Evolutionary conservation across 2,113 vertebrate genomes (phyloP).

Genomic region (Microcebus griseorufus): DNA sequence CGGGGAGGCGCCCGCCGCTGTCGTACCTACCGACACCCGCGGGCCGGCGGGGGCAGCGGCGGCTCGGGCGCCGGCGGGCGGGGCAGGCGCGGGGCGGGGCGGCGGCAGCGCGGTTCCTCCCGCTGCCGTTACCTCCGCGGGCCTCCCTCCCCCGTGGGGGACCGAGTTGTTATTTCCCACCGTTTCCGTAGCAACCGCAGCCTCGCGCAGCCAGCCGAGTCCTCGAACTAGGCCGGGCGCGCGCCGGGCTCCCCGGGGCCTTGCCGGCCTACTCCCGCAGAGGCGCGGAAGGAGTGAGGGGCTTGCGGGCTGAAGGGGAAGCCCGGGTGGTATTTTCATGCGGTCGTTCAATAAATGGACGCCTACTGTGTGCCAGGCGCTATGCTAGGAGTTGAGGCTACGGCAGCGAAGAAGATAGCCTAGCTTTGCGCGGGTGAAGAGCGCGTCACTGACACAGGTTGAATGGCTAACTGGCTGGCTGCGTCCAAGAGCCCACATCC

Average conservation of each 20-base stretch:
- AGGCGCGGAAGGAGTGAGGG: too few species aligned
- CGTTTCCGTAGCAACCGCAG: conserved; percentile 87
- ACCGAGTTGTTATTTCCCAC: conserved; percentile 59
- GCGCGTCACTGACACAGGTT: background rate
- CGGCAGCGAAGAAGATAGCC: background rate
- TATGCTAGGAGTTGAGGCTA: background rate
- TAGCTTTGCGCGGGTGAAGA: background rate
- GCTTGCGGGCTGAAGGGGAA: background rate
- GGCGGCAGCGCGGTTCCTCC: background rate
- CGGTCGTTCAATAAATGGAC: rapidly evolving
- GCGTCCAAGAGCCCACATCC: background rate
- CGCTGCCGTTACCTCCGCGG: conserved; percentile 10
- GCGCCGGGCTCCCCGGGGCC: background rate
- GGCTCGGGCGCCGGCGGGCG: background rate
- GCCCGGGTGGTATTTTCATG: rapidly evolving
- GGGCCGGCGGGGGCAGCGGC: background rate
- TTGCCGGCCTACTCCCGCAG: too few species aligned
- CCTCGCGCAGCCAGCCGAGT: background rate
- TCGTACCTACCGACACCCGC: background rate
- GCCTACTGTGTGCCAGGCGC: background rate
- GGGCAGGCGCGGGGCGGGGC: background rate
- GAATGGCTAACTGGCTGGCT: too few species aligned
- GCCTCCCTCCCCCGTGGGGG: background rate
- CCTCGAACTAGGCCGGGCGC: background rate
- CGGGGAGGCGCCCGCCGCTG: background rate